Evolutionary conservation across 2,113 vertebrate species (phyloP).

Genomic region (Cololabis saira): DNA sequence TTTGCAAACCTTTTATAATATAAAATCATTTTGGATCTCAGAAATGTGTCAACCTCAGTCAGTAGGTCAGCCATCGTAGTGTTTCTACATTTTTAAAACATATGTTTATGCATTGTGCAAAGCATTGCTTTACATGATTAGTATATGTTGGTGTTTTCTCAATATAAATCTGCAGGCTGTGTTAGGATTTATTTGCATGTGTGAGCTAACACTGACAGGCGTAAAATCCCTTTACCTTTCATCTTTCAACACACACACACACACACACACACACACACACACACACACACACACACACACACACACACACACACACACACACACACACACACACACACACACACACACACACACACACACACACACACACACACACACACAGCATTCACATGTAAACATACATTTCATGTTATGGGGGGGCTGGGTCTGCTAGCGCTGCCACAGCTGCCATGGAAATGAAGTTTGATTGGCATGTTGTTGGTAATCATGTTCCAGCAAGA

Average conservation of each 20-base stretch:
- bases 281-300: neutral
- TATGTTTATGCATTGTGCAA: neutral
- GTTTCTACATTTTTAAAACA: constrained; percentile 4
- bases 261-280: neutral
- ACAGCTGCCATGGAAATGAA: constrained; percentile 67
- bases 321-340: neutral
- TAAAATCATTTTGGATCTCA: neutral
- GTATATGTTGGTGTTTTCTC: neutral
- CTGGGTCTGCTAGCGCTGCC: constrained; percentile 43
- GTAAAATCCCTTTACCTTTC: too few species aligned
- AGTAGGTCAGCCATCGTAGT: constrained; percentile 5
- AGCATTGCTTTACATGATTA: neutral
- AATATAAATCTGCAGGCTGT: neutral
- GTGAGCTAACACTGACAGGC: too few species aligned
- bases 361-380: constrained; percentile 36
- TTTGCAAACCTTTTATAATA: too few species aligned
- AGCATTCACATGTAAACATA: constrained; percentile 37
- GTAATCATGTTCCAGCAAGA: constrained; percentile 31
- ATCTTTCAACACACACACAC: too few species aligned
- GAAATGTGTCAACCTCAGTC: constrained; percentile 10
- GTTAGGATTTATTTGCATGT: neutral
- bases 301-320: too few species aligned
- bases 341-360: constrained; percentile 6
- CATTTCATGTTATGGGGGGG: constrained; percentile 29
- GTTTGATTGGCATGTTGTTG: constrained; percentile 49